Evolutionary conservation across 1,140 invertebrate species (phyloP).

Genomic region (Hylaeus anthracinus): DNA sequence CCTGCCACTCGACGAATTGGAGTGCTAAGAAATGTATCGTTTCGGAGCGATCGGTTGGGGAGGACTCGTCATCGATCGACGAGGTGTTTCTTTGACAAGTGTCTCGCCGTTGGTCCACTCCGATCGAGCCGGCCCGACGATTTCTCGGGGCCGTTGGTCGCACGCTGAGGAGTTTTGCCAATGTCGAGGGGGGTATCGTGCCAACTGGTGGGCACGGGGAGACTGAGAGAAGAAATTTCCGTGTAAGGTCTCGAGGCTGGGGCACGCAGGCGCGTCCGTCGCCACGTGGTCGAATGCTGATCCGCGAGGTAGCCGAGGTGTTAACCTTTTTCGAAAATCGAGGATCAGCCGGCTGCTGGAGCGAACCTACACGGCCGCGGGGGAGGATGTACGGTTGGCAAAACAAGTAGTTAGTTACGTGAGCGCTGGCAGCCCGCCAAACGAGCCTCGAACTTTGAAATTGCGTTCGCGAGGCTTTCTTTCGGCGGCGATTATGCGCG

Average conservation of each 20-base stretch:
- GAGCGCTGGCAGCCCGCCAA: slow-evolving; percentile 62
- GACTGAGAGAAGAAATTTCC: slow-evolving; percentile 66
- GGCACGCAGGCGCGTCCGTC: slow-evolving; percentile 66
- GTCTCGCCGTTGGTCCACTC: neutral
- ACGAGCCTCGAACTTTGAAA: slow-evolving; percentile 55
- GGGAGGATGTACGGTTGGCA: slow-evolving; percentile 56
- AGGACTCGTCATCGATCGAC: neutral
- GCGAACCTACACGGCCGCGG: slow-evolving; percentile 6
- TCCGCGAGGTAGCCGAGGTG: slow-evolving; percentile 55
- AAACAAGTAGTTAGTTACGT: slow-evolving; percentile 68
- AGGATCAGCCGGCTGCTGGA: slow-evolving; percentile 41
- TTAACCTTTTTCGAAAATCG: slow-evolving; percentile 67
- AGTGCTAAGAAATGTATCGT: neutral
- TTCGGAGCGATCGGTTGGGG: neutral
- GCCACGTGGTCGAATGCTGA: slow-evolving; percentile 64
- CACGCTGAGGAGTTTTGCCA: slow-evolving; percentile 6
- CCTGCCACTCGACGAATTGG: neutral
- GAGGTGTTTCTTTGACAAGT: neutral
- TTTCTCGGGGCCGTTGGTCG: too few species aligned
- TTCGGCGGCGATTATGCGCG: slow-evolving; percentile 46
- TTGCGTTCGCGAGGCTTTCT: slow-evolving; percentile 48
- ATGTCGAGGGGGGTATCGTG: slow-evolving; percentile 41
- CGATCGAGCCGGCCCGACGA: neutral
- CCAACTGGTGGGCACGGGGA: slow-evolving; percentile 60
- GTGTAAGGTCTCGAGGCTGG: slow-evolving; percentile 57